These are phyloP conservation scores for Sebastes aleutianus DNA, from an alignment of 2,797 vertebrate species.

Conservation along the genomic window DNA sequence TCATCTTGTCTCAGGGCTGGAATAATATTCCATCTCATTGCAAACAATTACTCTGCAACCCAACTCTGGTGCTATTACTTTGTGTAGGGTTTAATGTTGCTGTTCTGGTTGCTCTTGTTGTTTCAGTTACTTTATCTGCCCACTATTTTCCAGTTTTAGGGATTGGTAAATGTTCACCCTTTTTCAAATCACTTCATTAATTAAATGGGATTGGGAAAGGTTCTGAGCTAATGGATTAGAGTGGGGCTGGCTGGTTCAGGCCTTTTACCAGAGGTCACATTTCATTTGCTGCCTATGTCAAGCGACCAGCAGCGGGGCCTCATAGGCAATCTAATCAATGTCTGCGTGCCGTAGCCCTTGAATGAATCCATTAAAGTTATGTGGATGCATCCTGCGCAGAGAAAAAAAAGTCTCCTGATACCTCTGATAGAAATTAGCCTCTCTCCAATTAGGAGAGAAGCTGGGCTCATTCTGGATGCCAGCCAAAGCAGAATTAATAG, in stretches of 20 bases:
- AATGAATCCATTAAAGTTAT: slow-evolving; percentile 92
- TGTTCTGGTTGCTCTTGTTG: slow-evolving; percentile 40
- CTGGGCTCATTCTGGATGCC: slow-evolving; percentile 89
- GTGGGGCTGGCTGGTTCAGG: slow-evolving; percentile 86
- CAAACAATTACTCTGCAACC: slow-evolving; percentile 51
- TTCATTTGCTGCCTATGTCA: slow-evolving; percentile 95
- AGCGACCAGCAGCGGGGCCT: slow-evolving; percentile 83
- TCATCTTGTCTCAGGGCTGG: slow-evolving; percentile 59
- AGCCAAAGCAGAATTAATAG: slow-evolving; percentile 96
- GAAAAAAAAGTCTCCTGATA: slow-evolving; percentile 90
- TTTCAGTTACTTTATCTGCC: slow-evolving; percentile 64
- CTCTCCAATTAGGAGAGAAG: slow-evolving; percentile 89
- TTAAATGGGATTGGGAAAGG: slow-evolving; percentile 92
- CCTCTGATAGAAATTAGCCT: slow-evolving; percentile 95
- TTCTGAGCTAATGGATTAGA: slow-evolving; percentile 88
- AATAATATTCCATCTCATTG: slow-evolving; percentile 60
- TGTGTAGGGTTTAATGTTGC: slow-evolving; percentile 18
- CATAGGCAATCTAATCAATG: slow-evolving; percentile 93
- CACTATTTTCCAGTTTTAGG: slow-evolving; percentile 71
- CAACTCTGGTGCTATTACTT: slow-evolving; percentile 32
- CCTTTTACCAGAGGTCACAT: slow-evolving; percentile 92
- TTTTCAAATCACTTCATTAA: slow-evolving; percentile 95
- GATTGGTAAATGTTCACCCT: slow-evolving; percentile 84
- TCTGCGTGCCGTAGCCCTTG: slow-evolving; percentile 86
- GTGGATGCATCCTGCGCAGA: slow-evolving; percentile 90